Percentiles rank a stretch among this genome's conserved stretches.
These are phyloP conservation scores for Ophion costatus DNA, from an alignment of 2,888 invertebrate genomes.

Conservation along the genomic window DNA sequence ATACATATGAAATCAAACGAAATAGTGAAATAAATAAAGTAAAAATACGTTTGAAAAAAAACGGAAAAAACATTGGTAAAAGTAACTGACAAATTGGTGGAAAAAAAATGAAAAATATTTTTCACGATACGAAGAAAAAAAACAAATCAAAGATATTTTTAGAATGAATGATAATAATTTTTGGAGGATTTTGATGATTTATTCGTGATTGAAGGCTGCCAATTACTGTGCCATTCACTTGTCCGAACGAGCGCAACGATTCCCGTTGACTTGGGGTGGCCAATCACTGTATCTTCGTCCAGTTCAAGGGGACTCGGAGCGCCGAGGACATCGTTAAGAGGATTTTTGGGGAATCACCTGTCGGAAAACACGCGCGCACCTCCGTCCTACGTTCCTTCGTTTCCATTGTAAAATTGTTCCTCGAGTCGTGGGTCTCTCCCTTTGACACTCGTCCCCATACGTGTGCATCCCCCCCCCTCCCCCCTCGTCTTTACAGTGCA, in stretches of 20 bases:
- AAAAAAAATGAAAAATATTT: too few relatives aligned
- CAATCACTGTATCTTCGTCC: slow-evolving; percentile 17
- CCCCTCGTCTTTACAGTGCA: neutral
- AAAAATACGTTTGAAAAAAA: too few relatives aligned
- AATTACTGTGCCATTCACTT: neutral
- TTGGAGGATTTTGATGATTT: neutral
- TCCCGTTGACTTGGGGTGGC: neutral
- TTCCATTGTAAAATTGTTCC: slow-evolving; percentile 27
- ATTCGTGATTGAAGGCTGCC: neutral
- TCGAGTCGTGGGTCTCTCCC: neutral
- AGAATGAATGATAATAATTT: neutral
- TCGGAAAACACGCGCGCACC: slow-evolving; percentile 40
- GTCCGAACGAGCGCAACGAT: neutral
- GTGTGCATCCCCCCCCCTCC: neutral
- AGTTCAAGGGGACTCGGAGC: neutral
- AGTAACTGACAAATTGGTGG: too few relatives aligned
- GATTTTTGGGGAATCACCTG: slow-evolving; percentile 48
- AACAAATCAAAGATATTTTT: neutral
- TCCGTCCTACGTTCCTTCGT: slow-evolving; percentile 24
- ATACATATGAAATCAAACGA: too few relatives aligned
- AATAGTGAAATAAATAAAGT: too few relatives aligned
- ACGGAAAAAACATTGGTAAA: neutral
- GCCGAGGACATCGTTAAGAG: slow-evolving; percentile 27
- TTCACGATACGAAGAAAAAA: too few relatives aligned
- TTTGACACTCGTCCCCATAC: neutral